These are phyloP conservation scores for Chionoecetes opilio DNA, from an alignment of 1,140 invertebrate genomes.

Conservation along the genomic window DNA sequence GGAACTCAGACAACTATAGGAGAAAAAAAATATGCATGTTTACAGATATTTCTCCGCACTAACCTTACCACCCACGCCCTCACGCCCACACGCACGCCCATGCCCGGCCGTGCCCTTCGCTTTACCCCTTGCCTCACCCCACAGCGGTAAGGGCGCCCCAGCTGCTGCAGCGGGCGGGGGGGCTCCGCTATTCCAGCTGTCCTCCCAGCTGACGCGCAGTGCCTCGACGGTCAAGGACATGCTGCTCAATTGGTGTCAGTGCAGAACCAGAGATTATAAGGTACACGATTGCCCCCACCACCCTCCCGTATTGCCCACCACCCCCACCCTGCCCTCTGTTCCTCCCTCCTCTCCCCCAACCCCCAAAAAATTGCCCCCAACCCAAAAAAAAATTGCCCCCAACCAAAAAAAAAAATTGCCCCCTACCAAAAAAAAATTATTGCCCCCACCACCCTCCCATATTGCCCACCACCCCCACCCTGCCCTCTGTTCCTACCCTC, in stretches of 20 bases:
- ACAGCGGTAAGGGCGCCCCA: slow-evolving; percentile 75
- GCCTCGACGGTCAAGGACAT: slow-evolving; percentile 97
- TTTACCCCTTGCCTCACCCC: slow-evolving; percentile 84
- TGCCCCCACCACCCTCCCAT: too few relatives aligned
- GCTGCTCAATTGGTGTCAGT: slow-evolving; percentile 97
- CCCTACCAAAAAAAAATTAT: not conserved
- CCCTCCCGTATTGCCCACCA: not conserved
- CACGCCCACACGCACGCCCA: slow-evolving; percentile 48
- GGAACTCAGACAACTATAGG: too few relatives aligned
- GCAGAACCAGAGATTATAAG: slow-evolving; percentile 98
- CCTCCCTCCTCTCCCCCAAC: not conserved
- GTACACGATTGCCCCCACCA: slow-evolving; percentile 85
- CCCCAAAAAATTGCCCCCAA: not conserved
- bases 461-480: not conserved
- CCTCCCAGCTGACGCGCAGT: slow-evolving; percentile 90
- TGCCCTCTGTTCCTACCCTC: not conserved
- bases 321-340: too few relatives aligned
- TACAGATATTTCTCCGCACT: too few relatives aligned
- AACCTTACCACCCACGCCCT: not conserved
- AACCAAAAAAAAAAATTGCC: not conserved
- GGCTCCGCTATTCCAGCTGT: slow-evolving; percentile 89
- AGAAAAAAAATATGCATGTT: too few relatives aligned
- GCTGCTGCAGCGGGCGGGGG: slow-evolving; percentile 78
- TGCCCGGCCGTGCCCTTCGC: not conserved
- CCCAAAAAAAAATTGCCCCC: too few relatives aligned